These are phyloP conservation scores for Chelonia mydas DNA, from an alignment of 2,797 vertebrate species.

Conservation along the genomic window DNA sequence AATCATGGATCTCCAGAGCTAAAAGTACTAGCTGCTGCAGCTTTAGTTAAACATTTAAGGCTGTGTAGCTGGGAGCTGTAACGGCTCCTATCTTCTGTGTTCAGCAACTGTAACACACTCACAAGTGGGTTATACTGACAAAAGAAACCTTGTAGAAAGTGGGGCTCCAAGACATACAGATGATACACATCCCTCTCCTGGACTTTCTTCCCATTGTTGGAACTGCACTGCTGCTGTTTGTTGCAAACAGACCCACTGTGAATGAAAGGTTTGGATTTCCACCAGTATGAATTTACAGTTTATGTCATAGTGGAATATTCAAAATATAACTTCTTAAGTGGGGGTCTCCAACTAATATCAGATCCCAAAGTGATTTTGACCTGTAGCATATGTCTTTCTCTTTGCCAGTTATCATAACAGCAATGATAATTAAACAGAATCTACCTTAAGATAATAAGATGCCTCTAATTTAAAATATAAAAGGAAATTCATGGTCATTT, in stretches of 20 bases:
- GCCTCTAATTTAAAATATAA: not conserved
- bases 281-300: not conserved
- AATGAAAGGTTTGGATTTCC: not conserved
- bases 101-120: no score
- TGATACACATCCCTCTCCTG: not conserved
- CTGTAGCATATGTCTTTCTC: not conserved
- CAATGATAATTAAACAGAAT: not conserved
- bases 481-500: not conserved
- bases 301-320: not conserved
- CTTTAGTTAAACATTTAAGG: not conserved
- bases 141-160: no score
- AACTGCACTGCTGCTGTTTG: not conserved
- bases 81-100: no score
- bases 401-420: not conserved
- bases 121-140: no score
- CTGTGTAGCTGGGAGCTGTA: not conserved
- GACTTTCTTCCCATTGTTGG: not conserved
- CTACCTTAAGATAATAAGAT: not conserved
- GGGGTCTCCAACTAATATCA: not conserved
- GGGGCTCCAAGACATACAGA: not conserved
- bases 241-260: not conserved
- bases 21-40: not conserved
- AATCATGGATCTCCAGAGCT: not conserved
- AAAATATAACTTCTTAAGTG: not conserved
- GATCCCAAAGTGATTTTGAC: not conserved